phyloP scores from a whole-genome alignment of 2,113 vertebrate species.

The Boulengeromyrus knoepffleri region DNA sequence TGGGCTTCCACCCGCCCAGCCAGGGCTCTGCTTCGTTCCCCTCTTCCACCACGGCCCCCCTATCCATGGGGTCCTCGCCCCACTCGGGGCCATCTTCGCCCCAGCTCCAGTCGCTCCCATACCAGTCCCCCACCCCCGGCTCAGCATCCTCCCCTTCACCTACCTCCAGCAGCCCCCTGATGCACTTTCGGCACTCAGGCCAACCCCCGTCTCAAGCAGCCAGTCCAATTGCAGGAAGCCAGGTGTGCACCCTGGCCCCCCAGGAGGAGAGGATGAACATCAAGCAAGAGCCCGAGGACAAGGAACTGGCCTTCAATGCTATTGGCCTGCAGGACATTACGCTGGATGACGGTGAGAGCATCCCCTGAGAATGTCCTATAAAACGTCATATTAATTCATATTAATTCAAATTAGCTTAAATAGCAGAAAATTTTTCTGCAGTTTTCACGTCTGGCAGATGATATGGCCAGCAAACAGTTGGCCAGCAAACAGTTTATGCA shows the following conservation, averaged over 20 bases:
- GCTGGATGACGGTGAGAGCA: conserved; percentile 84
- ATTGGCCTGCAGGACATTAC: conserved; percentile 87
- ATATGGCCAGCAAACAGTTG: neutral
- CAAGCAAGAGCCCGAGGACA: conserved; percentile 80
- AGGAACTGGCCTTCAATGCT: conserved; percentile 64
- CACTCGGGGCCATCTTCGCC: conserved; percentile 66
- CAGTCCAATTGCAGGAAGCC: conserved; percentile 49
- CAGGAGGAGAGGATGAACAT: conserved; percentile 53
- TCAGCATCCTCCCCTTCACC: conserved; percentile 56
- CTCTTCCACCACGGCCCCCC: conserved; percentile 51
- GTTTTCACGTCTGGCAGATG: neutral
- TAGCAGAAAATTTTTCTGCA: neutral
- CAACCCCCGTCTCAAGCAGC: conserved; percentile 43
- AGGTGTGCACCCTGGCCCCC: conserved; percentile 56
- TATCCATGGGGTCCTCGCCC: conserved; percentile 58
- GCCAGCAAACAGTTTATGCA: neutral
- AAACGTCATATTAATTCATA: neutral
- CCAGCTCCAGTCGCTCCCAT: conserved; percentile 60
- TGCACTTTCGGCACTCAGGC: conserved; percentile 50
- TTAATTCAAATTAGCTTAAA: neutral
- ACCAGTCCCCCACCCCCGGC: conserved; percentile 63
- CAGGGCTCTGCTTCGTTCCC: conserved; percentile 54
- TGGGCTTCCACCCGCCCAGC: conserved; percentile 57
- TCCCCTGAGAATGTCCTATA: neutral
- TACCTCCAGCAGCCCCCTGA: conserved; percentile 31